These are phyloP conservation scores for Lasioglossum malachurum DNA, from an alignment of 2,888 invertebrate genomes.

Conservation along the genomic window DNA sequence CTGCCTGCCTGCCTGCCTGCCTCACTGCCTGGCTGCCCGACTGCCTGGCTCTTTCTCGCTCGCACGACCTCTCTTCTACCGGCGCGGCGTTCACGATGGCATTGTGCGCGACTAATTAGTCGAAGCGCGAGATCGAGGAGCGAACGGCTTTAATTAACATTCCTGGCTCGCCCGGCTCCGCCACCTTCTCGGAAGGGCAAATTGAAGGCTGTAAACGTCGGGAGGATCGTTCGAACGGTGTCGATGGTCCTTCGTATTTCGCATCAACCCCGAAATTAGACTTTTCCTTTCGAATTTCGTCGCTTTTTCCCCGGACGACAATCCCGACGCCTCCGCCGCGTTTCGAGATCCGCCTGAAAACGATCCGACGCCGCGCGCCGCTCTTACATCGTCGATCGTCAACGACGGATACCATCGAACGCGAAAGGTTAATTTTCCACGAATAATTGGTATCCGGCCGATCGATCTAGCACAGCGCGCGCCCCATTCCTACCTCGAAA, in stretches of 20 bases:
- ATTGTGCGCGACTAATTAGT: slow-evolving; percentile 84
- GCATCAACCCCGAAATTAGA: slow-evolving; percentile 74
- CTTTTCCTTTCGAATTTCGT: slow-evolving; percentile 60
- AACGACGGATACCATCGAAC: slow-evolving; percentile 65
- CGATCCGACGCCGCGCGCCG: background rate
- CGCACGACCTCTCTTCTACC: slow-evolving; percentile 64
- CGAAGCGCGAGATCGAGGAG: slow-evolving; percentile 83
- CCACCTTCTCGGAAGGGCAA: slow-evolving; percentile 79
- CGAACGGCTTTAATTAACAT: slow-evolving; percentile 85
- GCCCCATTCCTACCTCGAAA: slow-evolving; percentile 66
- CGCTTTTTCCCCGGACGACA: slow-evolving; percentile 36
- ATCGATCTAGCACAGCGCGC: slow-evolving; percentile 68
- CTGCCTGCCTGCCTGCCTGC: slow-evolving; percentile 46
- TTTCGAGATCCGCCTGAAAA: background rate
- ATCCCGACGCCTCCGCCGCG: background rate
- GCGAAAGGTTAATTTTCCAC: slow-evolving; percentile 79
- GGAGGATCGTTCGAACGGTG: slow-evolving; percentile 76
- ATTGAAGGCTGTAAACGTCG: slow-evolving; percentile 83
- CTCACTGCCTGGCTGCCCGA: background rate
- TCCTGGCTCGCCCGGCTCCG: slow-evolving; percentile 80
- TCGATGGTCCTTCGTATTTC: slow-evolving; percentile 66
- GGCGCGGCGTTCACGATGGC: slow-evolving; percentile 74
- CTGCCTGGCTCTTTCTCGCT: slow-evolving; percentile 30
- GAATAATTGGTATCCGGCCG: slow-evolving; percentile 81
- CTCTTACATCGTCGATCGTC: slow-evolving; percentile 60